These are phyloP conservation scores for Cremastinae sp. DNA, from an alignment of 2,888 invertebrate species.

Conservation along the genomic window DNA sequence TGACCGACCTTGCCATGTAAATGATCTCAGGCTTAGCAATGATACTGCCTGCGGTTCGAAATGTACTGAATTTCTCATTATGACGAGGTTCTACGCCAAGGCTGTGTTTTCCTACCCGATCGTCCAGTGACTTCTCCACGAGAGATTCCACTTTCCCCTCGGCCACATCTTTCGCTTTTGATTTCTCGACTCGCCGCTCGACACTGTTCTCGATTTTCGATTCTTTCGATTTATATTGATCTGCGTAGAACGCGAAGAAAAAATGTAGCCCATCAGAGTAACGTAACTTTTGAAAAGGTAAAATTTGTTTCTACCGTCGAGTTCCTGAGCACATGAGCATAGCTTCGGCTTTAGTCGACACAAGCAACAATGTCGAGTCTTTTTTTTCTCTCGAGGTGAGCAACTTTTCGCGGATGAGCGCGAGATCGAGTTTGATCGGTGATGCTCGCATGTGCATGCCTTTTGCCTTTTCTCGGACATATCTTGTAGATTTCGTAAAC, in stretches of 20 bases:
- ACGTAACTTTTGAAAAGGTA: neutral
- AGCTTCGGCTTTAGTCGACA: conserved; percentile 21
- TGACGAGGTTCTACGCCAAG: neutral
- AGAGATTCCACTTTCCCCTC: neutral
- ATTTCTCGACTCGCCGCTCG: conserved; percentile 14
- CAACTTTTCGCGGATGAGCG: conserved; percentile 39
- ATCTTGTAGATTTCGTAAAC: conserved; percentile 60
- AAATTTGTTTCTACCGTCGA: conserved; percentile 28
- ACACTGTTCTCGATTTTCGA: conserved; percentile 18
- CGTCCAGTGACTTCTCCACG: neutral
- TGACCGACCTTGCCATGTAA: neutral
- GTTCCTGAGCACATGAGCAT: conserved; percentile 30
- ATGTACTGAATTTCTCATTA: conserved; percentile 52
- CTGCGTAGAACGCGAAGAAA: conserved; percentile 27
- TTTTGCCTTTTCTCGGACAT: conserved; percentile 47
- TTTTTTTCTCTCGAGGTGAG: conserved; percentile 30
- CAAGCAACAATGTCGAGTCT: conserved; percentile 4
- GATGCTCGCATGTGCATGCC: conserved; percentile 56
- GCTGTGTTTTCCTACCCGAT: conserved; percentile 47
- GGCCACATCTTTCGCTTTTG: neutral
- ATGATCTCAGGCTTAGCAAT: conserved; percentile 21
- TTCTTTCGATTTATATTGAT: conserved; percentile 9
- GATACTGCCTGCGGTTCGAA: conserved; percentile 42
- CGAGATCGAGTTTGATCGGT: conserved; percentile 43
- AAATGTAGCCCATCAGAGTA: neutral